Percentiles rank a stretch among this genome's conserved stretches.
These are phyloP conservation scores for Labrus mixtus DNA, from an alignment of 2,113 vertebrate species.

Conservation along the genomic window DNA sequence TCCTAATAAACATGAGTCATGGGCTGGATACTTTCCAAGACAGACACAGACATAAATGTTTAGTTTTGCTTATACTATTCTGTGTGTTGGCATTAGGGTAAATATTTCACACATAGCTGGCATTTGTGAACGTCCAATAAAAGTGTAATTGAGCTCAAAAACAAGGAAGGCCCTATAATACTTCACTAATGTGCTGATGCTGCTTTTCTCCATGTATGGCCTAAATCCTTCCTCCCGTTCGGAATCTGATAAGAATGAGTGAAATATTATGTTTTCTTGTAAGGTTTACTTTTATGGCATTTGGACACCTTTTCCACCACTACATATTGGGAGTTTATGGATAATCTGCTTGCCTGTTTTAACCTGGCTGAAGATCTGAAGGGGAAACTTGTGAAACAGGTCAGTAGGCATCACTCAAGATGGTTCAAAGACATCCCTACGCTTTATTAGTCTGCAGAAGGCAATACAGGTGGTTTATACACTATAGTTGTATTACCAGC, in stretches of 20 bases:
- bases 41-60: neutral
- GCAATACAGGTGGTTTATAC: constrained; percentile 57
- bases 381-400: constrained; percentile 49
- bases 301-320: constrained; percentile 5
- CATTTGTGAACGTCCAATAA: too few species aligned
- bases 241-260: constrained; percentile 11
- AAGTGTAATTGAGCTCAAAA: too few species aligned
- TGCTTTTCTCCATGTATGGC: neutral
- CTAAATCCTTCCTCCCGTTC: constrained; percentile 6
- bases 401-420: constrained; percentile 50
- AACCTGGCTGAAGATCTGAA: constrained; percentile 54
- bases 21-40: neutral
- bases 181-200: neutral
- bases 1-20: neutral
- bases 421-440: constrained; percentile 42
- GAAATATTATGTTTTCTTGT: neutral
- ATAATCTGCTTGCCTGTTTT: constrained; percentile 40
- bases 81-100: neutral
- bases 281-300: constrained; percentile 28
- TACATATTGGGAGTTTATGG: constrained; percentile 13
- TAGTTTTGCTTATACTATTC: neutral
- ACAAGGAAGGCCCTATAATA: too few species aligned
- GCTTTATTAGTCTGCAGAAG: constrained; percentile 41
- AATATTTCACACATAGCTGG: too few species aligned
- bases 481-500: constrained; percentile 35